Percentiles rank a stretch among this genome's conserved stretches.
Conservation (phyloP, 1,140 invertebrate genomes). For the Drosophila kurseongensis region DNA sequence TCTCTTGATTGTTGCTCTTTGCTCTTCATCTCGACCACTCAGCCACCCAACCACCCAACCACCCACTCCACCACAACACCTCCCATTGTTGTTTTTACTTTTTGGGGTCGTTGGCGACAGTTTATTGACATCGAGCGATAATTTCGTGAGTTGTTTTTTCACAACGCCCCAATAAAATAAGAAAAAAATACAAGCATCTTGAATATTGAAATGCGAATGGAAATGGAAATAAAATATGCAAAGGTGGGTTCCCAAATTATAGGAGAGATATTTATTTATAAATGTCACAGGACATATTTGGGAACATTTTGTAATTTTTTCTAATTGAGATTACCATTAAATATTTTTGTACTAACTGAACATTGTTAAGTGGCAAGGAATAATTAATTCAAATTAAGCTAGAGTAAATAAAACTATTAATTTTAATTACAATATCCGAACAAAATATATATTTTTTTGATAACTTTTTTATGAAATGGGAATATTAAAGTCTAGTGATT, state of each 20-base stretch:
- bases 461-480: too few relatives aligned
- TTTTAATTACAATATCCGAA: too few relatives aligned
- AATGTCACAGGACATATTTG: not conserved
- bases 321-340: not conserved
- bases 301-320: not conserved
- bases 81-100: slow-evolving; percentile 11
- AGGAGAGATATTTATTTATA: not conserved
- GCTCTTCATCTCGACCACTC: not conserved
- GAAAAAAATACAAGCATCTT: slow-evolving; percentile 6
- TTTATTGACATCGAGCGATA: slow-evolving; percentile 55
- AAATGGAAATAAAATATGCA: slow-evolving; percentile 18
- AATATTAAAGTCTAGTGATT: too few relatives aligned
- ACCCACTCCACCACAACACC: not conserved
- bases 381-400: not conserved
- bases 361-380: not conserved
- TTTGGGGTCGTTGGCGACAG: slow-evolving; percentile 44
- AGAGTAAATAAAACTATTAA: too few relatives aligned
- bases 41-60: not conserved
- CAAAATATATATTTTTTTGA: too few relatives aligned
- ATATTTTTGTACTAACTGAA: not conserved
- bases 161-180: not conserved
- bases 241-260: slow-evolving; percentile 14
- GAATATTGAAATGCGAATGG: slow-evolving; percentile 22
- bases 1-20: slow-evolving; percentile 34
- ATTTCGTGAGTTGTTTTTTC: slow-evolving; percentile 34